Evolutionary conservation across 2,888 invertebrate species (phyloP).

Genomic region (Dermolepida albohirtum): DNA sequence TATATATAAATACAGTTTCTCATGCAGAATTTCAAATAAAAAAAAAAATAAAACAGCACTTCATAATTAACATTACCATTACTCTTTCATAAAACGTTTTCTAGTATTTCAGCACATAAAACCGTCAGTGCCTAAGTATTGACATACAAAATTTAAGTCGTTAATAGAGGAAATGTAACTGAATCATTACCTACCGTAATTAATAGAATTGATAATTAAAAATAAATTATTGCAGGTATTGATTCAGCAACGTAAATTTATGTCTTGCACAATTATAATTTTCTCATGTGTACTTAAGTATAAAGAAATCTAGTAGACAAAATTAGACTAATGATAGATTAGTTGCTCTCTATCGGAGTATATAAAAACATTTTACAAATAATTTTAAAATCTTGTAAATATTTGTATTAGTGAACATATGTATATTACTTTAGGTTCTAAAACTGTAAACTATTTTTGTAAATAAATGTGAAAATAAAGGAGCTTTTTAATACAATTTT

Average conservation of each 20-base stretch:
- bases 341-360: slow-evolving; percentile 24
- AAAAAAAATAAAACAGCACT: no score
- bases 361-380: slow-evolving; percentile 5
- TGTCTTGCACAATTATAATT: no score
- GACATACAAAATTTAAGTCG: neutral
- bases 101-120: neutral
- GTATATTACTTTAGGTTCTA: slow-evolving; percentile 51
- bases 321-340: slow-evolving; percentile 18
- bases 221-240: no score
- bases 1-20: no score
- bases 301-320: slow-evolving; percentile 9
- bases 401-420: slow-evolving; percentile 47
- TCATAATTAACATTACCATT: no score
- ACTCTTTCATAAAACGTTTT: neutral
- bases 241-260: no score
- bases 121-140: slow-evolving; percentile 25
- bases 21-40: no score
- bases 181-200: no score
- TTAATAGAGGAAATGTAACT: no score
- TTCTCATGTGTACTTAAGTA: no score
- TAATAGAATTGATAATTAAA: no score
- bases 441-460: slow-evolving; percentile 62
- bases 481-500: slow-evolving; percentile 38
- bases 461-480: slow-evolving; percentile 57
- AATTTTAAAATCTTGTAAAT: slow-evolving; percentile 42